Evolutionary conservation across 2,888 invertebrate genomes (phyloP), one percentile per base, ranked within the genome.

Genomic region (Endomychus coccineus): DNA sequence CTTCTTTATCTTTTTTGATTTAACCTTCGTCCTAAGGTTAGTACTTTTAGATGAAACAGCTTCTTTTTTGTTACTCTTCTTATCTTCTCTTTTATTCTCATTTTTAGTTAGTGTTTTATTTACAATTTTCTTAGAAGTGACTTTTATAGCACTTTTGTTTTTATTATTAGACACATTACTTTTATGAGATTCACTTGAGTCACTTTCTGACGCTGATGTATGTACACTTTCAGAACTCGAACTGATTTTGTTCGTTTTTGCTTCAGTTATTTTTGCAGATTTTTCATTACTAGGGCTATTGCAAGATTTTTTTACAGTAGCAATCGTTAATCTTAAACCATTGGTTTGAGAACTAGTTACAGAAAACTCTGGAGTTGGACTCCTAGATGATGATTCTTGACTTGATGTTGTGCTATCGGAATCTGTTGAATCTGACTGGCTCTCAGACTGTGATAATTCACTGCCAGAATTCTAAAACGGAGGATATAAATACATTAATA

Each of bases 331-430:
- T 43, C 76, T 72, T 34, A 77, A 56, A 12, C 75, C 75, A 25
- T 75, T 74, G 25, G 76, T 75, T 58, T 75, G 66, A 3, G 66
- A 71, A 40, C 72, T 75, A 24, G 75, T 77, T 16, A 77, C 76
- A 6, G 76, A 76, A 59, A 77, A 77, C 52, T 75, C 75, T 29
- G 47, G 64, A 22, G 63, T 60, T n/a, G 62, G 58, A 34, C 62
- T 60, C 6, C 59, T 46, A 11, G 64, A 59, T 11, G 66, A 61
- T 4, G 66, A 62, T 33, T 55, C 64, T 36, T 58, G 56, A 42
- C 65, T 66, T 17, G 66, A 62, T 27, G 61, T 59, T 9, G 67
- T 66, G 37, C 58, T 64, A 45, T 66, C 62, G 3, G 65, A 62
- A 49, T 64, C 64, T 9, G 66, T 64, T 4, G 66, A 64, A 37